Conservation (phyloP, 2,888 invertebrate species). For the Caenorhabditis sinica region DNA sequence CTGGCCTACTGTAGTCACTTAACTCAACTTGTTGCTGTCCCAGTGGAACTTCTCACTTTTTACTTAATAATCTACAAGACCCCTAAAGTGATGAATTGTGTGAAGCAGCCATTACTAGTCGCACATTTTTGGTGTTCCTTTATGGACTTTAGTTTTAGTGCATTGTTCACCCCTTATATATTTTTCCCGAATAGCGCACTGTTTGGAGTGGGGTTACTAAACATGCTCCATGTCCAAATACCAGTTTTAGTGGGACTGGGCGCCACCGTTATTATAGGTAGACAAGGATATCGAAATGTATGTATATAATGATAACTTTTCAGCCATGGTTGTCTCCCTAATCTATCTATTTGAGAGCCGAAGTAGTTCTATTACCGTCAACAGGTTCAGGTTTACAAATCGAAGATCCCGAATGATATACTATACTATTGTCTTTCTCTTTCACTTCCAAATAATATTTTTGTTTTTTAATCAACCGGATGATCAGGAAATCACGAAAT, state of each 20-base stretch:
- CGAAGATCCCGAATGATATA: not conserved
- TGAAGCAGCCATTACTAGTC: not conserved
- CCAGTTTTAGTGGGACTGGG: not conserved
- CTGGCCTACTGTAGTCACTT: not conserved
- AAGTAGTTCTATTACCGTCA: not conserved
- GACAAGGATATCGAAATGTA: too few relatives aligned
- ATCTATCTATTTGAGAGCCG: conserved; percentile 16
- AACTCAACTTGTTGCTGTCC: not conserved
- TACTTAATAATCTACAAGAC: conserved; percentile 1
- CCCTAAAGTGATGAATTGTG: not conserved
- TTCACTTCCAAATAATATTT: too few relatives aligned
- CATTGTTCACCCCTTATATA: not conserved
- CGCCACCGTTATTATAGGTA: not conserved
- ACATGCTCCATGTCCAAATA: not conserved
- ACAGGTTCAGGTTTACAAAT: not conserved
- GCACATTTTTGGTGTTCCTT: not conserved
- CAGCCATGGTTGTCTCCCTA: not conserved
- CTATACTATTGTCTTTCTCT: not conserved
- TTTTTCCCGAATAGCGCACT: conserved; percentile 2
- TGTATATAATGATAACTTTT: not conserved
- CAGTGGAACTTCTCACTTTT: not conserved
- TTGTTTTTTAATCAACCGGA: not conserved
- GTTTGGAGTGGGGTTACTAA: not conserved
- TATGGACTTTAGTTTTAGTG: not conserved
- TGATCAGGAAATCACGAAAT: not conserved